A percentile compares a stretch with the other conserved stretches of the same genome.
Conservation (phyloP, 30 jellyfish, hydroid and myxozoan species). For the Clytia hemisphaerica region DNA sequence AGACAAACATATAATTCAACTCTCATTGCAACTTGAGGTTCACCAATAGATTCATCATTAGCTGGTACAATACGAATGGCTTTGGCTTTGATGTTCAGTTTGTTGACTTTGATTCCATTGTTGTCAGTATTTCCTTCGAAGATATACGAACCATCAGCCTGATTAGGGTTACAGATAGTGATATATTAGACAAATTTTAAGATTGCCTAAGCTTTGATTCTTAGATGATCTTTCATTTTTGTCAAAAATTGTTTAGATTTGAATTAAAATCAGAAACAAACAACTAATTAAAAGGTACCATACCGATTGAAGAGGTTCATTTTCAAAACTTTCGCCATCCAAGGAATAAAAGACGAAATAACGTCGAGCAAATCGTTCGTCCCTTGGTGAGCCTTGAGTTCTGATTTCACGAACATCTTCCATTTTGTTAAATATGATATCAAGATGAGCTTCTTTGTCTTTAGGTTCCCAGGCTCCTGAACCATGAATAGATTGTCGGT, state of each 20-base stretch:
- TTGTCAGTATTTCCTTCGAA: constrained; percentile 17
- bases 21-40: constrained; percentile 15
- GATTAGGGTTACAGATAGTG: no score
- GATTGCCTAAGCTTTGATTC: no score
- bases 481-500: constrained; percentile 10
- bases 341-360: background rate
- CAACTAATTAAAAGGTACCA: background rate
- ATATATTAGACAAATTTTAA: no score
- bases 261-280: background rate
- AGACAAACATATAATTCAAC: constrained; percentile 32
- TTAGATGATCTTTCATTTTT: no score
- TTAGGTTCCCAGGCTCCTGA: constrained; percentile 41
- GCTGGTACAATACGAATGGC: constrained; percentile 15
- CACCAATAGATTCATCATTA: constrained; percentile 23
- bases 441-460: constrained; percentile 15
- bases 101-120: background rate
- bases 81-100: constrained; percentile 21
- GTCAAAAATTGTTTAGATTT: background rate
- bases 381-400: constrained; percentile 27
- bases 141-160: background rate
- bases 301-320: background rate
- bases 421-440: background rate
- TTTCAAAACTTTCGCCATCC: constrained; percentile 20
- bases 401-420: constrained; percentile 3
- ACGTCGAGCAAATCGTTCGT: background rate